Base-by-base conservation (phyloP, 2,797 vertebrate species). In the Crax fasciolata region DNA sequence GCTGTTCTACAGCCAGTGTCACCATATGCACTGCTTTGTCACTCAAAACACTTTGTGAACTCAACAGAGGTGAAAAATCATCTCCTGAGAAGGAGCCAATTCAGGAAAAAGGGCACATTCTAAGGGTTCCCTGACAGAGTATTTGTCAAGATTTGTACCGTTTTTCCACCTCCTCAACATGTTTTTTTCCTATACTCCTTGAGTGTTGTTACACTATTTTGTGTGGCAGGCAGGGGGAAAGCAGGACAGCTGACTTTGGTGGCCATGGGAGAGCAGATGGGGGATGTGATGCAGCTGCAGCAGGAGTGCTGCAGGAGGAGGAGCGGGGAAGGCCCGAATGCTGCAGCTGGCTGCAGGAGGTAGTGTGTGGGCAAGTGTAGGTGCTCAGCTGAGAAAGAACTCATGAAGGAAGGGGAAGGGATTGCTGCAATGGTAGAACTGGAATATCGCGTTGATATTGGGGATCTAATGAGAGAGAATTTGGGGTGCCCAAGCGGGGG, bases 111-210 rank as follows among this genome's bases (percentile, higher is more conserved):
- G 52, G 11, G n/a, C 10, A n/a, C 3, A 8, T 66, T 73, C 57
- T 58, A 1, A 0, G 32, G 32, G 7, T 35, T 65, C 8, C 16
- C 39, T 2, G 24, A 11, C 8, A 44, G 35, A 35, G 35, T 35
- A 35, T 17, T 62, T 85, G 39, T 9, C 28, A 67, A 49, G 11
- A 71, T 46, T 54, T 62, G 41, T 66, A 38, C 11, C 11, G 16
- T 82, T 82, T 82, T 70, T 55, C 35, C 71, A 48, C 6, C 6
- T 4, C 8, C 11, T 51, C 19, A 20, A 19, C 0, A 0, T 66
- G 54, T 30, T 63, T 21, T 55, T 18, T 1, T 4, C 16, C 18
- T 9, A 4, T 38, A 19, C 39, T 59, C 28, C 7, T 73, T 28
- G 49, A 0, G 3, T 3, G 3, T 51, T 32, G 4, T 7, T 23